Evolutionary conservation across 2,113 vertebrate genomes (phyloP).

Genomic region (Dasypus novemcinctus): DNA sequence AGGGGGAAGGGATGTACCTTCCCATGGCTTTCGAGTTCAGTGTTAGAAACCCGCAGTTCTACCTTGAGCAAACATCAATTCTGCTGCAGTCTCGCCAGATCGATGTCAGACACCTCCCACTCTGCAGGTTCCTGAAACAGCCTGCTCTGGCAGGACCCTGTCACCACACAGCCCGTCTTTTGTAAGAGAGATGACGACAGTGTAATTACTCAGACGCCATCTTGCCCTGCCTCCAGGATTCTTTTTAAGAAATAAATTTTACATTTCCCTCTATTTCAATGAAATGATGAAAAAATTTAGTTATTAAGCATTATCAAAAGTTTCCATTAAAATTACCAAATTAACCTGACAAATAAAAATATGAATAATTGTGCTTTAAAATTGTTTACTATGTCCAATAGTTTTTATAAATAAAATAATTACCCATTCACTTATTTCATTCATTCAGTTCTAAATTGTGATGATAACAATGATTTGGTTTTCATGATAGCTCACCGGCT

Average conservation of each 20-base stretch:
- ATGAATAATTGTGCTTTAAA: background rate
- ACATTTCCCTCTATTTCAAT: background rate
- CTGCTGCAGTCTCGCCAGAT: too few species aligned
- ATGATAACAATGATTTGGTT: background rate
- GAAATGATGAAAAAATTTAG: background rate
- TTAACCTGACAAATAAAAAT: background rate
- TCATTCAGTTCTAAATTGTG: background rate
- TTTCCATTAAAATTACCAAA: slow-evolving; percentile 22
- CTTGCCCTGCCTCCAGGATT: too few species aligned
- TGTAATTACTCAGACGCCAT: too few species aligned
- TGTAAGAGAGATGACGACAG: too few species aligned
- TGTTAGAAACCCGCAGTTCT: too few species aligned
- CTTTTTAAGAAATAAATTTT: background rate
- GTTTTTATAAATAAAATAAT: slow-evolving; percentile 21
- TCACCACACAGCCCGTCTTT: too few species aligned
- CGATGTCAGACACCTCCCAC: too few species aligned
- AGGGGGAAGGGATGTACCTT: too few species aligned
- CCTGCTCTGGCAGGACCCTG: too few species aligned
- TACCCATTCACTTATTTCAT: background rate
- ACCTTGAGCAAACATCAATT: too few species aligned
- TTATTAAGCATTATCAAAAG: background rate
- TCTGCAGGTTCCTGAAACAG: too few species aligned
- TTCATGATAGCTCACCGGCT: background rate
- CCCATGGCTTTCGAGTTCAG: too few species aligned
- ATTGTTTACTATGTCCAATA: background rate